A percentile compares a stretch with the other conserved stretches of the same genome.
Evolutionary conservation across 1,140 invertebrate species (phyloP).

Genomic region (Heliconius himera): DNA sequence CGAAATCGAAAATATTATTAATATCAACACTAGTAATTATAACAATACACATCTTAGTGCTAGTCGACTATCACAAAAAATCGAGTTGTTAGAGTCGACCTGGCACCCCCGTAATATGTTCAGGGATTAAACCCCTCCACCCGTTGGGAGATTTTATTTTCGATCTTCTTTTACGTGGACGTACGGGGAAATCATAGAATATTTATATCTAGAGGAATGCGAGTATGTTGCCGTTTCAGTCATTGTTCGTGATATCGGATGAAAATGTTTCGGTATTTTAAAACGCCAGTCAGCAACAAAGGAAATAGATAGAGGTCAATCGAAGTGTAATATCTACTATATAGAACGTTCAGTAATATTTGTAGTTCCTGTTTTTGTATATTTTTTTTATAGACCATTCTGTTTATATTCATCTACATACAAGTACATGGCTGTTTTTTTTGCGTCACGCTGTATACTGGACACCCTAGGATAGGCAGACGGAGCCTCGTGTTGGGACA

Average conservation of each 20-base stretch:
- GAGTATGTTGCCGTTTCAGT: slow-evolving; percentile 24
- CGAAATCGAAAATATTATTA: no score
- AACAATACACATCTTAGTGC: slow-evolving; percentile 27
- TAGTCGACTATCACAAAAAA: slow-evolving; percentile 63
- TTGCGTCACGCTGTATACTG: no score
- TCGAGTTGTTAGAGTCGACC: slow-evolving; percentile 51
- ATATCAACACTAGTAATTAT: background rate
- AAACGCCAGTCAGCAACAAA: background rate
- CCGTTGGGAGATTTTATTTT: slow-evolving; percentile 72
- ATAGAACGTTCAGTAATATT: background rate
- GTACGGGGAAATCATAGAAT: slow-evolving; percentile 37
- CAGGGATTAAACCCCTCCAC: slow-evolving; percentile 62
- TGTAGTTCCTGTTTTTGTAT: background rate
- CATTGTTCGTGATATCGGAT: slow-evolving; percentile 22
- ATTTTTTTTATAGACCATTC: background rate
- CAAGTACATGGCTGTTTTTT: background rate
- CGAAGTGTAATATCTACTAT: slow-evolving; percentile 9
- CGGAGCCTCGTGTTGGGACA: no score
- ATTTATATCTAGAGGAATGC: slow-evolving; percentile 32
- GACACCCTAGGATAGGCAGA: no score
- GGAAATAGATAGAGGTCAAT: slow-evolving; percentile 13
- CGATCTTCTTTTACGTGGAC: slow-evolving; percentile 64
- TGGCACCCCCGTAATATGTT: slow-evolving; percentile 78
- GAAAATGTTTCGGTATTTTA: slow-evolving; percentile 22
- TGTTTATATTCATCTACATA: background rate